A percentile compares a stretch with the other conserved stretches of the same genome.
These are phyloP conservation scores for Drosophila nigrodunni DNA, from an alignment of 1,140 invertebrate genomes.

Conservation along the genomic window DNA sequence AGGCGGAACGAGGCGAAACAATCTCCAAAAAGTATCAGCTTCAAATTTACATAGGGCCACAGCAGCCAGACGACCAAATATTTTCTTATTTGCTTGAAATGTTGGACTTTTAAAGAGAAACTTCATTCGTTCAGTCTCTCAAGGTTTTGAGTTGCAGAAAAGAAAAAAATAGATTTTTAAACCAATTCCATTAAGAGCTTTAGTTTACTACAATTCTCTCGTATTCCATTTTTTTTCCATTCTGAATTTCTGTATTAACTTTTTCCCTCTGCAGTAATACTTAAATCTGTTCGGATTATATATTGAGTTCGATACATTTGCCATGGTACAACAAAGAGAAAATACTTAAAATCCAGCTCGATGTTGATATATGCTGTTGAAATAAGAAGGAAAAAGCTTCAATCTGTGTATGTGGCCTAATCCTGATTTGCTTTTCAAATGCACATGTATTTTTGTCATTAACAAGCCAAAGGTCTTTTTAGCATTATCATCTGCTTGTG, in stretches of 20 bases:
- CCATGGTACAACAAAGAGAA: not conserved
- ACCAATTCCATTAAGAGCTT: no score
- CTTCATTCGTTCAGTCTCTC: no score
- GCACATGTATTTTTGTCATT: conserved; percentile 57
- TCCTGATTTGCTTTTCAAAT: conserved; percentile 40
- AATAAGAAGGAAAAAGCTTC: not conserved
- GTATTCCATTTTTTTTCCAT: not conserved
- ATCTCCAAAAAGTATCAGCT: no score
- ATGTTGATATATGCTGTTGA: conserved; percentile 15
- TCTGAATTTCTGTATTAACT: not conserved
- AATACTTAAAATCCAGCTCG: conserved; percentile 13
- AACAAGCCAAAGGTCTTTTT: conserved; percentile 55
- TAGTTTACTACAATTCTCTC: no score
- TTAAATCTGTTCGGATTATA: not conserved
- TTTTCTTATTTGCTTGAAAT: no score
- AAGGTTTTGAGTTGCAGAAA: no score
- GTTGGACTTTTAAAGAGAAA: no score
- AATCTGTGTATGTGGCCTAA: conserved; percentile 24
- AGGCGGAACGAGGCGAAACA: no score
- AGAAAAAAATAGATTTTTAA: no score
- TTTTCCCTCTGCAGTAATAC: not conserved
- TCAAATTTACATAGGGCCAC: no score
- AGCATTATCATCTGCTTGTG: conserved; percentile 47
- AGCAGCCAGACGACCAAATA: no score
- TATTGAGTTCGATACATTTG: not conserved